Evolutionary conservation across 1,140 invertebrate species (phyloP).

Genomic region (Drosophila nigromelanica): DNA sequence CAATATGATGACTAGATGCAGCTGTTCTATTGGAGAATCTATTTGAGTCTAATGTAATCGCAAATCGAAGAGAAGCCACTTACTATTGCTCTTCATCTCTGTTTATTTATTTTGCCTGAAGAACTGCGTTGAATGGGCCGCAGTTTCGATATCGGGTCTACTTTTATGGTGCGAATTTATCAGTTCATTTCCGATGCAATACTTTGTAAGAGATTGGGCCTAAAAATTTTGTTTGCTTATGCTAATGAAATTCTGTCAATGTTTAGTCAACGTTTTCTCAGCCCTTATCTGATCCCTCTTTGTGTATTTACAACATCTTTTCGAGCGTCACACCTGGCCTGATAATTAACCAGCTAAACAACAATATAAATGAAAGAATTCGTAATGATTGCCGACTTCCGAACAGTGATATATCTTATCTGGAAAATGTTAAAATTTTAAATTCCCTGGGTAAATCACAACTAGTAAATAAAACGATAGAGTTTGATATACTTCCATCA

Average conservation of each 20-base stretch:
- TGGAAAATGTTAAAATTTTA: neutral
- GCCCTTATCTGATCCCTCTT: constrained; percentile 17
- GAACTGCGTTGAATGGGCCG: constrained; percentile 3
- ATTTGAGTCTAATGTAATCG: neutral
- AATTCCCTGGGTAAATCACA: too few species aligned
- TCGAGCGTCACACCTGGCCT: neutral
- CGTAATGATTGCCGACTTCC: constrained; percentile 12
- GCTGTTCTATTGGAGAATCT: neutral
- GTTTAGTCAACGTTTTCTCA: constrained; percentile 7
- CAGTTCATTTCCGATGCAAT: constrained; percentile 27
- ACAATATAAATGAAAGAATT: constrained; percentile 7
- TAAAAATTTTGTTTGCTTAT: constrained; percentile 15
- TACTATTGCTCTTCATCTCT: constrained; percentile 8
- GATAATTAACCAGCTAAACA: constrained; percentile 19
- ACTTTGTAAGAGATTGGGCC: neutral
- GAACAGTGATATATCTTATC: constrained; percentile 2
- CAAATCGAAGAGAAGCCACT: neutral
- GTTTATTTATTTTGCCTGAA: neutral
- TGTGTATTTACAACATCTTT: constrained; percentile 9
- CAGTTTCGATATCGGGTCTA: constrained; percentile 1
- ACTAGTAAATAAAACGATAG: neutral
- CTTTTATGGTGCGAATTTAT: constrained; percentile 22
- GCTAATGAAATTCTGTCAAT: constrained; percentile 22
- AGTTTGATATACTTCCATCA: neutral
- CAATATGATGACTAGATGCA: neutral